Evolutionary conservation across 2,888 invertebrate genomes (phyloP), one percentile per base, ranked within the genome.

Genomic region (Stenurella melanura): DNA sequence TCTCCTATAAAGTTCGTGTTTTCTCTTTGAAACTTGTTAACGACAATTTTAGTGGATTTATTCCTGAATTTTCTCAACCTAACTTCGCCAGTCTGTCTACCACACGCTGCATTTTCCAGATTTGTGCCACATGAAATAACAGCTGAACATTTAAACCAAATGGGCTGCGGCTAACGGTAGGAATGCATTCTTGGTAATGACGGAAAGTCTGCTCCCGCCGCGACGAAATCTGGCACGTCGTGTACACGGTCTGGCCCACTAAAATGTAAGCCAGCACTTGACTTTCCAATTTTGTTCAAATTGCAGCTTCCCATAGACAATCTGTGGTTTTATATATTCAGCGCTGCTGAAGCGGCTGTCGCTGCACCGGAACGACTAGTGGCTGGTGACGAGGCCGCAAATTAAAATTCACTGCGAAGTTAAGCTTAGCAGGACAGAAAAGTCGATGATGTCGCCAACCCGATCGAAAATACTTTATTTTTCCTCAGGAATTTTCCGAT

Each of bases 231-330:
- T n/a, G 50, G 50, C 50, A 50, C 6, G 50, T 50, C 50, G n/a
- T 50, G 50, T 17, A n/a, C 50, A 50, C 15, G n/a, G n/a, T 50
- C n/a, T 50, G 6, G n/a, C 15, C 50, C 50, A 50, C 50, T 50
- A 6, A 50, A 50, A 50, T 50, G 50, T 50, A 50, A 50, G n/a
- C 50, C n/a, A 17, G 50, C 6, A n/a, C 38, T 34, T 69, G 58
- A 69, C 58, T 57, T 34, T 57, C 57, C 15, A 3, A 42, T 57
- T 11, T 30, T 56, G 18, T 18, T 17, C 10, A 38, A 69, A 57
- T 56, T 57, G 57, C 69, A 69, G 30, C 56, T 19, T 30, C 56
- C n/a, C 17, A 34, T 18, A 17, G 57, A 30, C 69, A 50, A 50
- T n/a, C n/a, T 50, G 50, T 17, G 50, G 50, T 50, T 50, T 50